Conservation (phyloP, 2,888 invertebrate species). For the Coelinius sp. region DNA sequence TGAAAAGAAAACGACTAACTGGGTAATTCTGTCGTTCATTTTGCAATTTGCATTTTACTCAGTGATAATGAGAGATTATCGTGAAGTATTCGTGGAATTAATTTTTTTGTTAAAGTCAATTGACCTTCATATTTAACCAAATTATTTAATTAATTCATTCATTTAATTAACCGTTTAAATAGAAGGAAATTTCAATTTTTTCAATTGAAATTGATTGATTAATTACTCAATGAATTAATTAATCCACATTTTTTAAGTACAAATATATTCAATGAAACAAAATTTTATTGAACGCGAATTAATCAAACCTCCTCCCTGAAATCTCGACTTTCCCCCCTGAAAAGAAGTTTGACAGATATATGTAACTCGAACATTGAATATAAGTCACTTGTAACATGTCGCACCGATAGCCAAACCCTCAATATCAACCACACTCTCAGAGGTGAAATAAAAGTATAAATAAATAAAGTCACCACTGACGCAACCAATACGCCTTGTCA, state of each 20-base stretch:
- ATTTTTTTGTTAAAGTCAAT: not conserved
- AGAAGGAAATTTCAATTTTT: no score
- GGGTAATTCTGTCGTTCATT: not conserved
- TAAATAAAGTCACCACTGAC: not conserved
- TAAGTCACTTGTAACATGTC: slow-evolving; percentile 10
- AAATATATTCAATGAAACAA: not conserved
- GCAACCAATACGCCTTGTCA: slow-evolving; percentile 11
- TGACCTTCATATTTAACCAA: not conserved
- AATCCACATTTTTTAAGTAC: not conserved
- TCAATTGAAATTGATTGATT: not conserved
- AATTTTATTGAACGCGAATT: not conserved
- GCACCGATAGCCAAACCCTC: not conserved
- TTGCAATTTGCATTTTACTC: not conserved
- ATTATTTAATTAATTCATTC: not conserved
- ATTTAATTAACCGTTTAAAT: not conserved
- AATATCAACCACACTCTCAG: not conserved
- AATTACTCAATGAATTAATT: not conserved
- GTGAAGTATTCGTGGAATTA: no score
- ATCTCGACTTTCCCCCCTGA: not conserved
- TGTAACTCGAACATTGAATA: not conserved
- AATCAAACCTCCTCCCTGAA: not conserved
- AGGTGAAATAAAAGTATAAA: slow-evolving; percentile 4
- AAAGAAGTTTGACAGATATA: not conserved
- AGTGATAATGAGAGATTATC: no score
- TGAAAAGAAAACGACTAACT: not conserved